A percentile compares a stretch with the other conserved stretches of the same genome.
phyloP scores from a whole-genome alignment of 64 coral and sea anemone genomes.

The Dendrophyllia cribrosa region DNA sequence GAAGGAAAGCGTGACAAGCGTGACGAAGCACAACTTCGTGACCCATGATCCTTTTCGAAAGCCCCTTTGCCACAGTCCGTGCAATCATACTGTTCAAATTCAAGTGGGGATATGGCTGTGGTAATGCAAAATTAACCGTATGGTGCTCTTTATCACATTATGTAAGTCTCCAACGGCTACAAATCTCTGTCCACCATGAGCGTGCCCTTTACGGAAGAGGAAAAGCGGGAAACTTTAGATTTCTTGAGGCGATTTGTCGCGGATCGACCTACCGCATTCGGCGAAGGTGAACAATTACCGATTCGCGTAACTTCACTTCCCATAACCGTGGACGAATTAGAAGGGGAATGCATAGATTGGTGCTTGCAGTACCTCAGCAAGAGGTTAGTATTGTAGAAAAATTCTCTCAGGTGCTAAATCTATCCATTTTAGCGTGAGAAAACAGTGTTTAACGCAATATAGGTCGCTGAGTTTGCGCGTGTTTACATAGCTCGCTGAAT shows the following conservation, averaged over 20 bases:
- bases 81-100: too few relatives aligned
- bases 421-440: slow-evolving; percentile 17
- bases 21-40: background rate
- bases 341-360: slow-evolving; percentile 85
- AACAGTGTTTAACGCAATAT: background rate
- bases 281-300: slow-evolving; percentile 69
- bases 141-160: background rate
- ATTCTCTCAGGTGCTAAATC: background rate
- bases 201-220: slow-evolving; percentile 81
- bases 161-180: background rate
- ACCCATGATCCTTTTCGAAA: slow-evolving; percentile 28
- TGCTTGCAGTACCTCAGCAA: slow-evolving; percentile 71
- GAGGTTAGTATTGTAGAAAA: slow-evolving; percentile 43
- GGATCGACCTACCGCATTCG: slow-evolving; percentile 37
- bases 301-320: slow-evolving; percentile 67
- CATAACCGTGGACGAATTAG: slow-evolving; percentile 53
- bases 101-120: background rate
- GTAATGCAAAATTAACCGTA: slow-evolving; percentile 2
- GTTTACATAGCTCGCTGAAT: slow-evolving; percentile 45
- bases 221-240: slow-evolving; percentile 40
- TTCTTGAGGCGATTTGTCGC: slow-evolving; percentile 69
- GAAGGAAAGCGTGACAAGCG: background rate
- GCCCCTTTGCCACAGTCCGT: background rate
- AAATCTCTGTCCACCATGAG: slow-evolving; percentile 60
- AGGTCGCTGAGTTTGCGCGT: background rate